phyloP scores from a whole-genome alignment of 2,888 invertebrate genomes.

The Drosophila demipolita region DNA sequence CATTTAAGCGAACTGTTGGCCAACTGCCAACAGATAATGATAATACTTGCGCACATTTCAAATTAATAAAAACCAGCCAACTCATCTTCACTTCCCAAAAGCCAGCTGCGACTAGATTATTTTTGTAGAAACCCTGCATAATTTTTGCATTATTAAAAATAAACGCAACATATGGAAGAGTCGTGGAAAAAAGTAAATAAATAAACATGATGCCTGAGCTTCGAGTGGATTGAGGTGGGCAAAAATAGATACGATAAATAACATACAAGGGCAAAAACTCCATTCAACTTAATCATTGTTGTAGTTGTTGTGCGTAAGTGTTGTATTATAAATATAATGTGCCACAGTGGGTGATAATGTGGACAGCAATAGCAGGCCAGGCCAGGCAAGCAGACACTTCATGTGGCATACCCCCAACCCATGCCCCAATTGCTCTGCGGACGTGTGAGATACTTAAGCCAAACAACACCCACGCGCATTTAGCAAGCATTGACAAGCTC shows the following conservation, averaged over 20 bases:
- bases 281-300: slow-evolving; percentile 54
- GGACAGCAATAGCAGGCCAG: slow-evolving; percentile 47
- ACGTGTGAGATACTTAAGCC: slow-evolving; percentile 53
- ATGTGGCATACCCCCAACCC: slow-evolving; percentile 43
- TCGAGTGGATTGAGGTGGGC: slow-evolving; percentile 51
- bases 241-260: slow-evolving; percentile 51
- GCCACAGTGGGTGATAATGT: slow-evolving; percentile 76
- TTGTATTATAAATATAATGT: slow-evolving; percentile 76
- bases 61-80: slow-evolving; percentile 46
- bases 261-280: slow-evolving; percentile 32
- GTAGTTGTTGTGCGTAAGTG: slow-evolving; percentile 31
- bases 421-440: slow-evolving; percentile 9
- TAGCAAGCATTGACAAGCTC: slow-evolving; percentile 40
- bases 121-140: slow-evolving; percentile 66
- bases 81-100: slow-evolving; percentile 44
- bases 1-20: slow-evolving; percentile 37
- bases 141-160: slow-evolving; percentile 74
- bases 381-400: slow-evolving; percentile 53
- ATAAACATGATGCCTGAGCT: slow-evolving; percentile 46
- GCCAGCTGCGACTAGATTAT: slow-evolving; percentile 61
- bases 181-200: slow-evolving; percentile 35
- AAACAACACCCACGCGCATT: slow-evolving; percentile 63
- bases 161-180: slow-evolving; percentile 66
- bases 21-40: slow-evolving; percentile 32
- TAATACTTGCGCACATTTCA: slow-evolving; percentile 56